phyloP scores from a whole-genome alignment of 2,113 vertebrate species.

The Typhlomys cinereus region DNA sequence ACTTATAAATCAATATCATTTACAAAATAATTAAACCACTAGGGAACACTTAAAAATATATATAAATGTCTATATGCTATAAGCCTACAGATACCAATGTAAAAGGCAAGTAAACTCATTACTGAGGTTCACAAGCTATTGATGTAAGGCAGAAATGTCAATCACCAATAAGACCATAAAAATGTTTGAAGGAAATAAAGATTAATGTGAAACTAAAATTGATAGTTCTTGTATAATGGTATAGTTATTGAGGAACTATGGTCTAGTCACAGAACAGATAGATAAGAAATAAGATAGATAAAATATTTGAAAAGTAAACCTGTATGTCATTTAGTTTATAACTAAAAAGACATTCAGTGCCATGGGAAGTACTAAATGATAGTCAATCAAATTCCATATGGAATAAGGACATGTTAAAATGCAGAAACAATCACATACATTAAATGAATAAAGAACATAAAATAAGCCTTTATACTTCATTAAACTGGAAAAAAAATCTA shows the following conservation, averaged over 20 bases:
- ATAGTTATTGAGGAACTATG: background rate
- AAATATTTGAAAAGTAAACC: too few relatives aligned
- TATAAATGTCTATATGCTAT: background rate
- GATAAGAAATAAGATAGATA: too few relatives aligned
- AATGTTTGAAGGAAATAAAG: background rate
- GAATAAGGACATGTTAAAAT: too few relatives aligned
- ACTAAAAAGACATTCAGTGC: too few relatives aligned
- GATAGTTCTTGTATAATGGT: background rate
- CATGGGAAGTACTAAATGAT: too few relatives aligned
- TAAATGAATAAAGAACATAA: too few relatives aligned
- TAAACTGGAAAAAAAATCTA: too few relatives aligned
- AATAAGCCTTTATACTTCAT: too few relatives aligned
- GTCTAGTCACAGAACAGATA: background rate
- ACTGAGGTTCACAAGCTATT: background rate
- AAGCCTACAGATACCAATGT: background rate
- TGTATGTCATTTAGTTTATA: too few relatives aligned
- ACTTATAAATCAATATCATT: background rate
- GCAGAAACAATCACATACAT: too few relatives aligned
- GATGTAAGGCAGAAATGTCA: background rate
- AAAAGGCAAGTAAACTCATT: background rate
- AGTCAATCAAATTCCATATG: background rate
- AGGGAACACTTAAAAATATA: background rate
- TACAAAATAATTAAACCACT: background rate
- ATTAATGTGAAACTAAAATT: background rate
- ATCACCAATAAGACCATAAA: background rate